Evolutionary conservation across 1,140 invertebrate genomes (phyloP).

Genomic region (Cotesia vestalis): DNA sequence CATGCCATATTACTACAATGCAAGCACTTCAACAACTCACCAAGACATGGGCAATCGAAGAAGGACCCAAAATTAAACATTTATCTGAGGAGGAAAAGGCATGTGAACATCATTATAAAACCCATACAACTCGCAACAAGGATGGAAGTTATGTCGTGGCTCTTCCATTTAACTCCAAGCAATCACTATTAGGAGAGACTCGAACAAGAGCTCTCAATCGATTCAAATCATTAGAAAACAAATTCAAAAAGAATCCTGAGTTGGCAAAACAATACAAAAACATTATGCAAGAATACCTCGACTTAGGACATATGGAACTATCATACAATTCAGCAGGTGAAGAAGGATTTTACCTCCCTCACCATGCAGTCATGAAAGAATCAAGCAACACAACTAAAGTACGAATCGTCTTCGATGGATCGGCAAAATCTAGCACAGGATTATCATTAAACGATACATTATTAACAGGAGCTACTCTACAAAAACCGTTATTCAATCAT

Average conservation of each 20-base stretch:
- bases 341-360: slow-evolving; percentile 43
- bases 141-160: slow-evolving; percentile 35
- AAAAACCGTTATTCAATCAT: slow-evolving; percentile 41
- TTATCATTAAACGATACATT: slow-evolving; percentile 21
- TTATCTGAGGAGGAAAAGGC: slow-evolving; percentile 29
- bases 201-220: slow-evolving; percentile 35
- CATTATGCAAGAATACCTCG: slow-evolving; percentile 45
- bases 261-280: slow-evolving; percentile 34
- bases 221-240: slow-evolving; percentile 37
- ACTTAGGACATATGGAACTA: slow-evolving; percentile 44
- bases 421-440: slow-evolving; percentile 37
- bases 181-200: slow-evolving; percentile 31
- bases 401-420: slow-evolving; percentile 48
- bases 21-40: slow-evolving; percentile 14
- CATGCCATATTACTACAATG: slow-evolving; percentile 13
- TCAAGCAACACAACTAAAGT: slow-evolving; percentile 42
- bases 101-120: slow-evolving; percentile 37
- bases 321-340: background rate
- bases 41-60: slow-evolving; percentile 39
- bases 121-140: background rate
- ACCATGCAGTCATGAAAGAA: slow-evolving; percentile 45
- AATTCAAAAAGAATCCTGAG: slow-evolving; percentile 34
- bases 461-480: background rate
- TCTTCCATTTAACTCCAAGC: slow-evolving; percentile 31
- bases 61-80: slow-evolving; percentile 4